A percentile compares a stretch with the other conserved stretches of the same genome.
phyloP scores from a whole-genome alignment of 2,888 invertebrate species.

The Neuroscelio doddi region DNA sequence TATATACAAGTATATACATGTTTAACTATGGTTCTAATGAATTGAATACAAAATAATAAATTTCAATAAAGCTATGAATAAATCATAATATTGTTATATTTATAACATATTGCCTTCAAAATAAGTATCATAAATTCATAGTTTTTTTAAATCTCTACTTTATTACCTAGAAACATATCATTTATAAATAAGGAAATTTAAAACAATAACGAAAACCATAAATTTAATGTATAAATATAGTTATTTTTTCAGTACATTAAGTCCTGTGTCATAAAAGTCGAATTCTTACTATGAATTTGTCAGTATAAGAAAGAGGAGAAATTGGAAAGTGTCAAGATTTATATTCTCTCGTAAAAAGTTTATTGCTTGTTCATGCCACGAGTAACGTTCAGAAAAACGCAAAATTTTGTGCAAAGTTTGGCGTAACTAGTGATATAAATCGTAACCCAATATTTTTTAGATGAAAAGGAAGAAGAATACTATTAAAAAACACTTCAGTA shows the following conservation, averaged over 20 bases:
- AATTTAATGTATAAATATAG: neutral
- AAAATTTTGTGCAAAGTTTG: conserved; percentile 34
- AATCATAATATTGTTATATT: no score
- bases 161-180: no score
- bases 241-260: conserved; percentile 24
- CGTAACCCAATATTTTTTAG: conserved; percentile 12
- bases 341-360: conserved; percentile 47
- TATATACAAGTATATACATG: no score
- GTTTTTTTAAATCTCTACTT: no score
- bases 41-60: no score
- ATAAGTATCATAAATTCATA: no score
- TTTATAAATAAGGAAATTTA: neutral
- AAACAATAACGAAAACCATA: neutral
- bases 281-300: conserved; percentile 43
- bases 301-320: conserved; percentile 41
- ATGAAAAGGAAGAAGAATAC: neutral
- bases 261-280: conserved; percentile 43
- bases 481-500: no score
- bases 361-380: conserved; percentile 30
- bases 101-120: no score
- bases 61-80: no score
- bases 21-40: no score
- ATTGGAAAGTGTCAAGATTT: conserved; percentile 48
- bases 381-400: conserved; percentile 35
- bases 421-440: conserved; percentile 18